Evolutionary conservation across 2,888 invertebrate species (phyloP).

Genomic region (Acanthacorydalis orientalis): DNA sequence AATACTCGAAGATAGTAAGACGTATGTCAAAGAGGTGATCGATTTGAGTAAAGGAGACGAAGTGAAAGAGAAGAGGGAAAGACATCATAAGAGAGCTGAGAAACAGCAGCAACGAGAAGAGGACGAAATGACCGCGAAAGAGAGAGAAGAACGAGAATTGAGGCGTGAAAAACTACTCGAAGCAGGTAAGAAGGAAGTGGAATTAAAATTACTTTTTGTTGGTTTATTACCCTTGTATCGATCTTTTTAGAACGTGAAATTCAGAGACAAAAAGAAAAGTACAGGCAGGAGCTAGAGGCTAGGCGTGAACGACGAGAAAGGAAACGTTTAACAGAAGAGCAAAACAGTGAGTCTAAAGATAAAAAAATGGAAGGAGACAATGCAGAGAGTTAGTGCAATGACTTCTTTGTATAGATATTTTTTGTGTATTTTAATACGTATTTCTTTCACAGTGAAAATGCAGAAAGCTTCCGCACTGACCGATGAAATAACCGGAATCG

Average conservation of each 20-base stretch:
- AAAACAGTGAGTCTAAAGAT: slow-evolving; percentile 19
- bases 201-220: too few relatives aligned
- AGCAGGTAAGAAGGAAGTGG: slow-evolving; percentile 34
- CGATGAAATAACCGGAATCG: slow-evolving; percentile 19
- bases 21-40: slow-evolving; percentile 27
- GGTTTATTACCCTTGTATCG: slow-evolving; percentile 1
- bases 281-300: slow-evolving; percentile 55
- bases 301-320: slow-evolving; percentile 42
- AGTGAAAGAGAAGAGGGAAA: background rate
- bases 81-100: slow-evolving; percentile 5
- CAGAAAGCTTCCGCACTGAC: slow-evolving; percentile 10
- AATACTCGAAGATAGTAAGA: slow-evolving; percentile 22
- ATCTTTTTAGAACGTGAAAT: slow-evolving; percentile 46
- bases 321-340: slow-evolving; percentile 21
- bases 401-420: too few relatives aligned
- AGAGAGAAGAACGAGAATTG: slow-evolving; percentile 29
- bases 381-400: slow-evolving; percentile 11
- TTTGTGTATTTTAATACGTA: background rate
- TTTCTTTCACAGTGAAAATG: slow-evolving; percentile 15
- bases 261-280: slow-evolving; percentile 59
- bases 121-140: slow-evolving; percentile 25
- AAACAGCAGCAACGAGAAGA: slow-evolving; percentile 28
- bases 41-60: slow-evolving; percentile 19
- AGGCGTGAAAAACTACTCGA: slow-evolving; percentile 51
- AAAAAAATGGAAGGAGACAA: slow-evolving; percentile 21